phyloP scores from a whole-genome alignment of 2,113 vertebrate genomes.

The Triplophysa rosa region DNA sequence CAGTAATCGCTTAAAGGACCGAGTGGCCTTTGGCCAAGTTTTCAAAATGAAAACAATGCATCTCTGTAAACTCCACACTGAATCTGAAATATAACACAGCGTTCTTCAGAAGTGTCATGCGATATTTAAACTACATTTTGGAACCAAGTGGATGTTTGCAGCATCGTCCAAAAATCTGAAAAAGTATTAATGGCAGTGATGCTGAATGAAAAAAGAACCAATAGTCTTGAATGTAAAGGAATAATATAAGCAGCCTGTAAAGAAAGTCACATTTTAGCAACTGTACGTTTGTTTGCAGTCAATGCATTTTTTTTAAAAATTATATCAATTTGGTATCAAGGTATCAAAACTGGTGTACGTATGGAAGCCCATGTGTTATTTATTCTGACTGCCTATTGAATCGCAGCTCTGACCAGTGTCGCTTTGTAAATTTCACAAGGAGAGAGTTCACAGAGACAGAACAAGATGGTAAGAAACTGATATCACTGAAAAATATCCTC shows the following conservation, averaged over 20 bases:
- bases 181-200: no score
- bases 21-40: background rate
- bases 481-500: conserved; percentile 45
- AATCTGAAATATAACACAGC: background rate
- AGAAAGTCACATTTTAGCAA: no score
- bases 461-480: conserved; percentile 23
- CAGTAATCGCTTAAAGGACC: background rate
- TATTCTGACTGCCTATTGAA: background rate
- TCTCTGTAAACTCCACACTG: background rate
- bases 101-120: background rate
- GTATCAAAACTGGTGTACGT: no score
- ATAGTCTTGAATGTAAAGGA: no score
- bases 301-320: no score
- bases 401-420: background rate
- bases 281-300: no score
- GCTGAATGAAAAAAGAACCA: no score
- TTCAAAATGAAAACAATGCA: conserved; percentile 2
- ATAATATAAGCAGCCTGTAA: no score
- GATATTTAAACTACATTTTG: no score
- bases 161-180: no score
- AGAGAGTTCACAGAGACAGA: background rate
- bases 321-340: no score
- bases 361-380: background rate
- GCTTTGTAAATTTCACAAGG: background rate
- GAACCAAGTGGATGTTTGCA: no score